phyloP scores from a whole-genome alignment of 1,140 invertebrate genomes.

The Phthorimaea operculella region DNA sequence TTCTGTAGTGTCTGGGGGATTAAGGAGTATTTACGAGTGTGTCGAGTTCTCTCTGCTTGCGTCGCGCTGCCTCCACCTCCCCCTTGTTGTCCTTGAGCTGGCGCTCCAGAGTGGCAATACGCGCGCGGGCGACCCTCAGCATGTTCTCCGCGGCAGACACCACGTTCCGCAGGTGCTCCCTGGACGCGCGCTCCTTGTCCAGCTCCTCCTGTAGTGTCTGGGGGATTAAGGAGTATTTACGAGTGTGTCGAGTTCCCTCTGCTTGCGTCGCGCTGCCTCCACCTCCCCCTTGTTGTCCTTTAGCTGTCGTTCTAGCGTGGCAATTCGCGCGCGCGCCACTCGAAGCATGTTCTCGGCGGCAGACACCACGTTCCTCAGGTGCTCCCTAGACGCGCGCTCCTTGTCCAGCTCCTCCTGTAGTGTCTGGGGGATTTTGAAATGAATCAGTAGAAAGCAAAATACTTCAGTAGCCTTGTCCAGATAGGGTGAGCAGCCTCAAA shows the following conservation, averaged over 20 bases:
- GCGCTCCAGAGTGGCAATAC: conserved; percentile 43
- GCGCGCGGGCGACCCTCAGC: conserved; percentile 45
- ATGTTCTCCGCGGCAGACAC: conserved; percentile 47
- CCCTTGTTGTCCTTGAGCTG: conserved; percentile 39
- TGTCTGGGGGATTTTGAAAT: too few relatives aligned
- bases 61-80: conserved; percentile 21
- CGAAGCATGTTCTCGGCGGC: conserved; percentile 51
- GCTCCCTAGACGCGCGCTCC: conserved; percentile 40
- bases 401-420: conserved; percentile 36
- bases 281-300: conserved; percentile 33
- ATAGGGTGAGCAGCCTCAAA: too few relatives aligned
- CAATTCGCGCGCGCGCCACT: conserved; percentile 43
- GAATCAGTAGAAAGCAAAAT: too few relatives aligned
- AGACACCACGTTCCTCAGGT: conserved; percentile 44
- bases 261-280: conserved; percentile 23
- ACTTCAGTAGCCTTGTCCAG: too few relatives aligned
- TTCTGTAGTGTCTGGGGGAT: too few relatives aligned
- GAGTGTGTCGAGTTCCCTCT: conserved; percentile 36
- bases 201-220: conserved; percentile 39
- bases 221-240: too few relatives aligned
- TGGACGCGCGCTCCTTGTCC: conserved; percentile 38
- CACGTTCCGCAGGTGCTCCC: conserved; percentile 44
- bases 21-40: conserved; percentile 39
- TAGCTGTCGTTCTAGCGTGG: conserved; percentile 43
- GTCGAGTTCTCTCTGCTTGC: conserved; percentile 36